A percentile compares a stretch with the other conserved stretches of the same genome.
phyloP scores from a whole-genome alignment of 2,888 invertebrate genomes.

The Pycnomerus fuliginosus region DNA sequence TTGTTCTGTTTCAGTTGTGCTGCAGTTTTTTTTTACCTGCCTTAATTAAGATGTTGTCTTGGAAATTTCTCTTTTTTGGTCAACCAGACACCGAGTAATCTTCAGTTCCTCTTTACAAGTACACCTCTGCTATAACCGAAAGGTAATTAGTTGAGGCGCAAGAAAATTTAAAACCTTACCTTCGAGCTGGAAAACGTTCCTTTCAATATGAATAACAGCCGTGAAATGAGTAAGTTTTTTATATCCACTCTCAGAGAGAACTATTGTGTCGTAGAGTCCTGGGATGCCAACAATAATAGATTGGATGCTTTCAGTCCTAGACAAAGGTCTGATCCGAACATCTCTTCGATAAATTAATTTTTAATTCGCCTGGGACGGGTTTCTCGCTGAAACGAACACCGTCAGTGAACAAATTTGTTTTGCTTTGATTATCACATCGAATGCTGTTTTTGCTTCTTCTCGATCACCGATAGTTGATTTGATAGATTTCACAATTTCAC shows the following conservation, averaged over 20 bases:
- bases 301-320: slow-evolving; percentile 18
- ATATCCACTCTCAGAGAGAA: slow-evolving; percentile 15
- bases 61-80: too few relatives aligned
- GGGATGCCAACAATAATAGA: slow-evolving; percentile 24
- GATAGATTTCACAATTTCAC: too few relatives aligned
- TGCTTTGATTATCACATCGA: too few relatives aligned
- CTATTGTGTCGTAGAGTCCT: slow-evolving; percentile 22
- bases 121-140: too few relatives aligned
- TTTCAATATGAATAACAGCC: slow-evolving; percentile 46
- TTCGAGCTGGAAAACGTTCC: slow-evolving; percentile 35
- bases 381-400: too few relatives aligned
- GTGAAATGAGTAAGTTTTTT: slow-evolving; percentile 48
- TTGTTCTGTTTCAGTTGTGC: slow-evolving; percentile 16
- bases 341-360: slow-evolving; percentile 22
- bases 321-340: slow-evolving; percentile 14
- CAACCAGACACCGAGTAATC: too few relatives aligned
- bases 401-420: too few relatives aligned
- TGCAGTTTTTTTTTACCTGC: slow-evolving; percentile 15
- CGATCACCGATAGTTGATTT: too few relatives aligned
- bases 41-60: too few relatives aligned
- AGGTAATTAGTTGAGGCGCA: slow-evolving; percentile 15
- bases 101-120: too few relatives aligned
- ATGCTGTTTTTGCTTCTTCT: too few relatives aligned
- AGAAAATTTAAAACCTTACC: slow-evolving; percentile 20
- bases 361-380: too few relatives aligned